Conservation (phyloP, 2,888 invertebrate species). For the Callyntrura guangdongensis region DNA sequence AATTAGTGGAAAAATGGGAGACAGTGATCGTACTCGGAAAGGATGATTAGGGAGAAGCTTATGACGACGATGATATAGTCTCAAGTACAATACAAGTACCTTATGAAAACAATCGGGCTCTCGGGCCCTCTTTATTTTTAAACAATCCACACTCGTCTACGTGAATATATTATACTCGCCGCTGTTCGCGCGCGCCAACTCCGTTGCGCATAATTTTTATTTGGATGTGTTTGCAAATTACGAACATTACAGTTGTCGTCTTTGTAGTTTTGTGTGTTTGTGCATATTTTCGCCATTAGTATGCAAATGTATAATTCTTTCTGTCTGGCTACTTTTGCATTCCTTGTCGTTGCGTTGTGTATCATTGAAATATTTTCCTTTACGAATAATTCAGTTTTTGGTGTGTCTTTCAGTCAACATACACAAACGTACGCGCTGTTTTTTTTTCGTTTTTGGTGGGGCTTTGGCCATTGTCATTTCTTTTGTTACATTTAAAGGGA, state of each 20-base stretch:
- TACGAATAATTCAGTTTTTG: background rate
- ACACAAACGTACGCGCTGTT: too few relatives aligned
- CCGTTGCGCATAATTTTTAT: background rate
- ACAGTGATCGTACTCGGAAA: background rate
- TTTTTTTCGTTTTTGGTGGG: background rate
- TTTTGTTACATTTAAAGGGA: conserved; percentile 7
- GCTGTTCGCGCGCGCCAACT: too few relatives aligned
- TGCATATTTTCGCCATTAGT: background rate
- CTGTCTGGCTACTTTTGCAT: background rate
- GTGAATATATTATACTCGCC: background rate
- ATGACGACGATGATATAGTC: background rate
- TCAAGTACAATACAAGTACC: background rate
- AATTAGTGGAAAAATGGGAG: conserved; percentile 25
- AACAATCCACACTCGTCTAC: background rate
- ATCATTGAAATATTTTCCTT: background rate
- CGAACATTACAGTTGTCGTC: too few relatives aligned
- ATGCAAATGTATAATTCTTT: background rate
- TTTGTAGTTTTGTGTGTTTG: background rate
- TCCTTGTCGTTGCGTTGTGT: conserved; percentile 4
- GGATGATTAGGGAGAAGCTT: background rate
- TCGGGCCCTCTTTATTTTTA: too few relatives aligned
- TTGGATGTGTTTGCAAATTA: background rate
- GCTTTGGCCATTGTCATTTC: background rate
- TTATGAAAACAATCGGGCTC: background rate
- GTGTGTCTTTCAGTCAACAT: background rate